These are phyloP conservation scores for Bruchidius siliquastri DNA, from an alignment of 2,888 invertebrate genomes.

Conservation along the genomic window DNA sequence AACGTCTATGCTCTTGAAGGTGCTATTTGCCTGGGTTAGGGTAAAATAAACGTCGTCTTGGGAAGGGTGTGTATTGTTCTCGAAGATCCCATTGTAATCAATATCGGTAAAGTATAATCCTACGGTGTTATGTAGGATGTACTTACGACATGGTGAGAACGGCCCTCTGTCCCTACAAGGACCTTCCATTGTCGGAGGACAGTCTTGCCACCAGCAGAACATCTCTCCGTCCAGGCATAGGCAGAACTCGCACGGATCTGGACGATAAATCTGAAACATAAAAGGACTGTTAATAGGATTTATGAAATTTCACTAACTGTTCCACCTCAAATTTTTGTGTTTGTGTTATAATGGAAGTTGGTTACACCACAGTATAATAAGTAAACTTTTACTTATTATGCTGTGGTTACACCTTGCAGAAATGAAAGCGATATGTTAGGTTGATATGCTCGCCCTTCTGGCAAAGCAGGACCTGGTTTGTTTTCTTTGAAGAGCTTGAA, in stretches of 20 bases:
- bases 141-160: constrained; percentile 47
- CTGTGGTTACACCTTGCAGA: too few species aligned
- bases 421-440: too few species aligned
- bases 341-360: too few species aligned
- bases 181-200: constrained; percentile 48
- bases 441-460: background rate
- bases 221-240: constrained; percentile 61
- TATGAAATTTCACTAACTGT: too few species aligned
- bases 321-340: too few species aligned
- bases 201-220: constrained; percentile 65
- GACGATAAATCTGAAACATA: constrained; percentile 55
- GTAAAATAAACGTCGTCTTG: background rate
- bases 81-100: background rate
- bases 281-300: too few species aligned
- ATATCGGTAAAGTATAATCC: background rate
- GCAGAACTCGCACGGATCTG: constrained; percentile 60
- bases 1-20: background rate
- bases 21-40: background rate
- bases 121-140: background rate
- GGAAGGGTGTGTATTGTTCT: background rate
- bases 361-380: too few species aligned
- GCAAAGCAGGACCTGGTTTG: background rate
- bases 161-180: constrained; percentile 46
- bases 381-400: too few species aligned
- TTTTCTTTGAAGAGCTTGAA: background rate